These are phyloP conservation scores for Toxostoma redivivum DNA, from an alignment of 2,113 vertebrate species.

Conservation along the genomic window DNA sequence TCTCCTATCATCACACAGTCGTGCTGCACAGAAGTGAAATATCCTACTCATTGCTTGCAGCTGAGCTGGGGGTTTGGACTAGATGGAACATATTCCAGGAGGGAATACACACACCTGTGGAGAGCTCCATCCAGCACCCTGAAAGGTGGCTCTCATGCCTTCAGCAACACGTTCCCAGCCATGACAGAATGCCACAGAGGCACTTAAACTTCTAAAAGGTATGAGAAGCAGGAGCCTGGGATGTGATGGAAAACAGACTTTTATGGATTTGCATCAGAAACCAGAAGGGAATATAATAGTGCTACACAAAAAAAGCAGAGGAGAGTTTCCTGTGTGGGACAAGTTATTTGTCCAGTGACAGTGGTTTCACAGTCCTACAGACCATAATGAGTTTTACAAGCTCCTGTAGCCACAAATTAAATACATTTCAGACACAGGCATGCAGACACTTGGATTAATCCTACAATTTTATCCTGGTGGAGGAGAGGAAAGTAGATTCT, in stretches of 20 bases:
- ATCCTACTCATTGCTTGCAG: not conserved
- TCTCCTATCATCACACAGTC: not conserved
- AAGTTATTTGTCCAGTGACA: not conserved
- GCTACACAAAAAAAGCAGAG: not conserved
- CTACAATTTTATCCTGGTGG: not conserved
- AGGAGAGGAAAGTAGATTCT: not conserved
- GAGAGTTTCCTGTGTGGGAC: not conserved
- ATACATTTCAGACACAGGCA: not conserved
- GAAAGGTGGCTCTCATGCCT: not conserved
- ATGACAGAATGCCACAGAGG: not conserved
- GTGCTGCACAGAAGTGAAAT: not conserved
- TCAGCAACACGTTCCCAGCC: not conserved
- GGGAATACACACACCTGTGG: not conserved
- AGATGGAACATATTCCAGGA: not conserved
- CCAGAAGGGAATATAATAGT: not conserved
- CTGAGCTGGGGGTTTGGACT: not conserved
- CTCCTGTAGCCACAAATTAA: not conserved
- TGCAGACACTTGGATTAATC: not conserved
- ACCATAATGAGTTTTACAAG: not conserved
- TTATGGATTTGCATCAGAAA: not conserved
- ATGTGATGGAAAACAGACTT: not conserved
- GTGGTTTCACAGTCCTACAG: not conserved
- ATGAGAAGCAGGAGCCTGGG: not conserved
- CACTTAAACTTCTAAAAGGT: not conserved
- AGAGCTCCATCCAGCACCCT: not conserved